These are phyloP conservation scores for Gephyroberyx darwinii DNA, from an alignment of 2,797 vertebrate species.

Conservation along the genomic window DNA sequence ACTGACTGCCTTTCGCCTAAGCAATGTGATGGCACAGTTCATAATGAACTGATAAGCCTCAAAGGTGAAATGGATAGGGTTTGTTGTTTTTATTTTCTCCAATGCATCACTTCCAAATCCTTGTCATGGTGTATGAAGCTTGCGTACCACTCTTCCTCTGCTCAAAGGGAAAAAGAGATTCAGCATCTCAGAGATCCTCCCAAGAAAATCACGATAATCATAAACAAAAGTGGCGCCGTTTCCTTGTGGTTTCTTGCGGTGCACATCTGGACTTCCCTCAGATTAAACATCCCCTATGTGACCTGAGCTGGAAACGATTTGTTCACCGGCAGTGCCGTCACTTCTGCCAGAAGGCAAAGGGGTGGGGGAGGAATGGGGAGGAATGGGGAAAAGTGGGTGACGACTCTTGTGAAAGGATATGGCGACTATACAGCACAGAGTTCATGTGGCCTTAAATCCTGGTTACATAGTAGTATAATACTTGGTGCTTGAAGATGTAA, in stretches of 20 bases:
- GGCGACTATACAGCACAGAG: constrained; percentile 31
- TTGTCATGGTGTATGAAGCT: background rate
- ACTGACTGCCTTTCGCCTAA: background rate
- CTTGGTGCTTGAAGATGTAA: constrained; percentile 74
- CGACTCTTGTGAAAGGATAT: constrained; percentile 59
- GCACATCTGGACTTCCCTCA: constrained; percentile 77
- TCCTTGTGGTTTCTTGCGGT: constrained; percentile 40
- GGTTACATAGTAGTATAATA: constrained; percentile 54
- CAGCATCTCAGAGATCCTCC: constrained; percentile 25
- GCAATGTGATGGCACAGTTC: background rate
- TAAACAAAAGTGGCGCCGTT: constrained; percentile 61
- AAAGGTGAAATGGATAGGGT: background rate
- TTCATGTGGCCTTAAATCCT: constrained; percentile 51
- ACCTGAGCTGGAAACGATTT: constrained; percentile 75
- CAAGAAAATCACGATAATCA: constrained; percentile 43
- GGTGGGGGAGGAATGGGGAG: background rate
- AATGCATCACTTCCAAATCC: constrained; percentile 3
- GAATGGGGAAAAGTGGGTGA: constrained; percentile 23
- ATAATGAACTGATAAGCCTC: background rate
- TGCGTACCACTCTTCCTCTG: background rate
- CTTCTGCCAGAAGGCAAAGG: constrained; percentile 62
- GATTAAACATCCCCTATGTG: constrained; percentile 74
- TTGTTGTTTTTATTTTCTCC: background rate
- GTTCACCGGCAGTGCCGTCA: constrained; percentile 63
- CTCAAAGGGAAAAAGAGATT: constrained; percentile 12